These are phyloP conservation scores for Pseudocheirus occidentalis DNA, from an alignment of 2,797 vertebrate genomes.

Conservation along the genomic window DNA sequence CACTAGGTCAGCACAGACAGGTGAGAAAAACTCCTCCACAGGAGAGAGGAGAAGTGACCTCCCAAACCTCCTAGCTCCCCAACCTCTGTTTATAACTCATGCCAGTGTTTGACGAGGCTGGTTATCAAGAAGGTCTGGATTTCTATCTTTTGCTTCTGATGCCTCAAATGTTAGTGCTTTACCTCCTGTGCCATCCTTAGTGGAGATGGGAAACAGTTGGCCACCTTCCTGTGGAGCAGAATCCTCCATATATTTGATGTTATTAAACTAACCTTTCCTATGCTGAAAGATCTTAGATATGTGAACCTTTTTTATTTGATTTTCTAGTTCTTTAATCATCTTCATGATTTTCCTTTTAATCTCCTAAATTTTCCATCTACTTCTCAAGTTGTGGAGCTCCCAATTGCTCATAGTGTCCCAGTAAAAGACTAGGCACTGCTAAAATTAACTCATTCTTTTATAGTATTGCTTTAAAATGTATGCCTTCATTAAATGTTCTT, in stretches of 20 bases:
- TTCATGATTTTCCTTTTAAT: conserved; percentile 22
- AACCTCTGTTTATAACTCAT: conserved; percentile 37
- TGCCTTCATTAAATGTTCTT: conserved; percentile 41
- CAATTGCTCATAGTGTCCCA: neutral
- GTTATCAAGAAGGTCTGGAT: conserved; percentile 31
- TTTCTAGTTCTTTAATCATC: conserved; percentile 7
- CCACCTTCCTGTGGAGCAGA: neutral
- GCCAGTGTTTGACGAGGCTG: conserved; percentile 41
- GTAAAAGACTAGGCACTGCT: conserved; percentile 42
- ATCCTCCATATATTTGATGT: conserved; percentile 29
- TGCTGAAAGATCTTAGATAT: neutral
- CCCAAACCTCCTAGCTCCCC: neutral
- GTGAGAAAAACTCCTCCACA: neutral
- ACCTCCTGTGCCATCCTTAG: conserved; percentile 35
- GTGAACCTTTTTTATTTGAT: conserved; percentile 33
- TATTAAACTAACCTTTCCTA: conserved; percentile 11
- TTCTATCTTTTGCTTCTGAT: neutral
- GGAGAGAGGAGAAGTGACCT: conserved; percentile 1
- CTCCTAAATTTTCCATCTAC: neutral
- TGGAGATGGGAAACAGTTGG: conserved; percentile 40
- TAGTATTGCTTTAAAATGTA: conserved; percentile 30
- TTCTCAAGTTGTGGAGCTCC: neutral
- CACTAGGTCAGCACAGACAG: conserved; percentile 29
- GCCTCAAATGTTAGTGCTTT: neutral
- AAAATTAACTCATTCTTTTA: conserved; percentile 30